phyloP scores from a whole-genome alignment of 2,888 invertebrate genomes.

The Cataglyphis altisquamis region DNA sequence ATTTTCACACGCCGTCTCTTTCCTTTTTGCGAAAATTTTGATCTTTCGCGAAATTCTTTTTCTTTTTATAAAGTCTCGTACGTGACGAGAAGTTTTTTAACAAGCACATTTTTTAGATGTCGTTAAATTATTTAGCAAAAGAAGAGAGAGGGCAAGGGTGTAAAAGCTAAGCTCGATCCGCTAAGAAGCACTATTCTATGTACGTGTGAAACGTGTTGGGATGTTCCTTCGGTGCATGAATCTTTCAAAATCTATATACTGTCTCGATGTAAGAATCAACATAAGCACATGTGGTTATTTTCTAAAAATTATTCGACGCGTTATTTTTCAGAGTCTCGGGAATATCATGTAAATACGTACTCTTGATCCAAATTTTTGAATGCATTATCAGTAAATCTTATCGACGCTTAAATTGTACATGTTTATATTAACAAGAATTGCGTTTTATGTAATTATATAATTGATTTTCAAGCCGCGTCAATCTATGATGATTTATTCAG shows the following conservation, averaged over 20 bases:
- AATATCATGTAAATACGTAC: background rate
- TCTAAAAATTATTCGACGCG: background rate
- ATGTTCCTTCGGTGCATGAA: constrained; percentile 68
- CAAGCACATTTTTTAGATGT: constrained; percentile 63
- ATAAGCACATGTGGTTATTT: background rate
- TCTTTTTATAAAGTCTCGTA: background rate
- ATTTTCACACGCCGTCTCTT: constrained; percentile 18
- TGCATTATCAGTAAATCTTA: background rate
- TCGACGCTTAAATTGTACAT: background rate
- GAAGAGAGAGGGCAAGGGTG: constrained; percentile 59
- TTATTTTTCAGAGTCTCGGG: background rate
- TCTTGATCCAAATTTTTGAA: background rate
- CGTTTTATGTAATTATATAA: background rate
- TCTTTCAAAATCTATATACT: constrained; percentile 19
- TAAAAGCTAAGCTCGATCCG: constrained; percentile 78
- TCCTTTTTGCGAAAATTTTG: background rate
- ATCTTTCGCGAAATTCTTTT: background rate
- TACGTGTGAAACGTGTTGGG: constrained; percentile 67
- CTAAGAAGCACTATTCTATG: constrained; percentile 79
- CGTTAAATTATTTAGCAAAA: constrained; percentile 56
- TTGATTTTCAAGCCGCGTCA: background rate
- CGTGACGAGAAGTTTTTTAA: constrained; percentile 38
- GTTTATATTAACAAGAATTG: background rate
- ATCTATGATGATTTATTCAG: background rate
- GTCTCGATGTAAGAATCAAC: background rate